Evolutionary conservation across 2,888 invertebrate species (phyloP).

Genomic region (Euzophera pinguis): DNA sequence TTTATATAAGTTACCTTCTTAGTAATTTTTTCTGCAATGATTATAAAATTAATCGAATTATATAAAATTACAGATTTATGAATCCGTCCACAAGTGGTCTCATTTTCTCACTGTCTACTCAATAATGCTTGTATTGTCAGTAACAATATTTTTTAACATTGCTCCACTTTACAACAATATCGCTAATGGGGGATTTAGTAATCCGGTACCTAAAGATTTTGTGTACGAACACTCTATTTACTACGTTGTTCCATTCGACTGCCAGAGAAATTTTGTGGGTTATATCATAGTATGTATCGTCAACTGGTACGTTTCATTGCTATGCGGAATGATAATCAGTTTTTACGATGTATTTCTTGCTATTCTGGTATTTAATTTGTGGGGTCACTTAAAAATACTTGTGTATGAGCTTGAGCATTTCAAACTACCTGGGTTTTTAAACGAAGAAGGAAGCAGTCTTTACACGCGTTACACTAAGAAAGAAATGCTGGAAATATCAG

Average conservation of each 20-base stretch:
- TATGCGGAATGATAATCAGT: not conserved
- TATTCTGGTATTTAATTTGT: not conserved
- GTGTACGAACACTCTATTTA: not conserved
- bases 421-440: not conserved
- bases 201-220: not conserved
- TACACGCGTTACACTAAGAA: not conserved
- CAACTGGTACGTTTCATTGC: not conserved
- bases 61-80: not conserved
- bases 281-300: not conserved
- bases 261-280: not conserved
- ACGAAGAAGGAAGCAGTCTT: not conserved
- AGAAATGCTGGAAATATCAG: not conserved
- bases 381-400: not conserved
- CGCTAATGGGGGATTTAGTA: not conserved
- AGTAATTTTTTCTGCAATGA: no score
- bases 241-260: not conserved
- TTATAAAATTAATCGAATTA: no score
- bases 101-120: not conserved
- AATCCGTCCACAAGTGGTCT: not conserved
- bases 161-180: not conserved
- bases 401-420: not conserved
- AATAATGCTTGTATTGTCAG: not conserved
- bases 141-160: not conserved
- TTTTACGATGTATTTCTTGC: not conserved
- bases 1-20: no score